Percentiles rank a stretch among this genome's conserved stretches.
Evolutionary conservation across 2,888 invertebrate species (phyloP).

Genomic region (Crematogaster levior): DNA sequence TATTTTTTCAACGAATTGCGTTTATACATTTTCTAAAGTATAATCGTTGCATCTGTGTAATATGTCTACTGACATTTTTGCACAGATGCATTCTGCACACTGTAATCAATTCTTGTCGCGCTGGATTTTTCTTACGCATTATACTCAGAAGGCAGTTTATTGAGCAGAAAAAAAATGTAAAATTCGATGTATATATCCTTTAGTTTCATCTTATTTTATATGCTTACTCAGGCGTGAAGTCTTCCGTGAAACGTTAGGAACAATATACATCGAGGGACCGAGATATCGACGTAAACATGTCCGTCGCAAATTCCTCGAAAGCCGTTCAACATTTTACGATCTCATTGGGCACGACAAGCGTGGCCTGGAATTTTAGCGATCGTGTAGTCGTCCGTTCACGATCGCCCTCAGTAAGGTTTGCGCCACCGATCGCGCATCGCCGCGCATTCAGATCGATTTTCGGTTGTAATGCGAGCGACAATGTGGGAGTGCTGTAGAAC

Average conservation of each 20-base stretch:
- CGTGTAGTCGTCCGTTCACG: constrained; percentile 55
- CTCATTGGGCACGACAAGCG: constrained; percentile 59
- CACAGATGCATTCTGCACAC: background rate
- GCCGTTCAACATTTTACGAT: constrained; percentile 52
- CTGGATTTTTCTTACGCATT: background rate
- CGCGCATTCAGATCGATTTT: constrained; percentile 36
- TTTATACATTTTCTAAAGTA: background rate
- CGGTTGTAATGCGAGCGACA: background rate
- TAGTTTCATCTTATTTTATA: background rate
- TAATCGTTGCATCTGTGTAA: too few relatives aligned
- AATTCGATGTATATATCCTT: constrained; percentile 28
- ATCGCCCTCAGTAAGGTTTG: constrained; percentile 63
- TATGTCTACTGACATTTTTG: background rate
- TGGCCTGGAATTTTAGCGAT: constrained; percentile 55
- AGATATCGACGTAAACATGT: constrained; percentile 51
- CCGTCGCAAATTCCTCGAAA: constrained; percentile 54
- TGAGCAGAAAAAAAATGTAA: constrained; percentile 1
- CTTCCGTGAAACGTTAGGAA: constrained; percentile 45
- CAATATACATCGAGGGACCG: constrained; percentile 13
- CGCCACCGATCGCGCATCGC: background rate
- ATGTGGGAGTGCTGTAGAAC: background rate
- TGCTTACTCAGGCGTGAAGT: constrained; percentile 32
- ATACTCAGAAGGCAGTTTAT: background rate
- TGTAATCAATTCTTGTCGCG: background rate
- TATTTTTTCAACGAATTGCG: background rate